Evolutionary conservation across 2,888 invertebrate genomes (phyloP).

Genomic region (Hemithea aestivaria): DNA sequence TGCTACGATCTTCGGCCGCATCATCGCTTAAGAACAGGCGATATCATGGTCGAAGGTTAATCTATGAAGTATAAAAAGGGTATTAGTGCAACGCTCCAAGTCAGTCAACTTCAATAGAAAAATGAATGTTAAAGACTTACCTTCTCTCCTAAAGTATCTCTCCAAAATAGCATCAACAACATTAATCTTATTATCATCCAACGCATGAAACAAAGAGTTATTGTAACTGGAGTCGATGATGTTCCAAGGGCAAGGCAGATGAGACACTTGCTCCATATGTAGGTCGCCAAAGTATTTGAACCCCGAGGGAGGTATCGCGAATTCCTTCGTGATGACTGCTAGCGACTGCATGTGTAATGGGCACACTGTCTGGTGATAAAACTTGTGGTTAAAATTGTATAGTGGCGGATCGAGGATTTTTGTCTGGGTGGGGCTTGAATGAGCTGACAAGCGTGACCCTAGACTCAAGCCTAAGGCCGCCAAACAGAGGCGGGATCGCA

Average conservation of each 20-base stretch:
- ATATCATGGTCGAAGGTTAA: too few relatives aligned
- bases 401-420: too few relatives aligned
- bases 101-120: too few relatives aligned
- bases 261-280: conserved; percentile 63
- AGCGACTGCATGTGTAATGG: conserved; percentile 78
- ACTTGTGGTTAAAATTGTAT: conserved; percentile 9
- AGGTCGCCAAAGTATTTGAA: conserved; percentile 68
- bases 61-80: too few relatives aligned
- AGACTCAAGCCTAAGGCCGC: too few relatives aligned
- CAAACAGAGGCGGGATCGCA: too few relatives aligned
- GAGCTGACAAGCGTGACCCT: too few relatives aligned
- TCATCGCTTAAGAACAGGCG: too few relatives aligned
- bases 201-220: conserved; percentile 67
- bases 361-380: conserved; percentile 62
- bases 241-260: conserved; percentile 69
- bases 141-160: conserved; percentile 79
- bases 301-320: conserved; percentile 52
- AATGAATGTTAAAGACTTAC: too few relatives aligned
- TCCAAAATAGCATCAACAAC: conserved; percentile 74
- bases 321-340: conserved; percentile 64
- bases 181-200: conserved; percentile 56
- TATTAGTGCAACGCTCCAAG: too few relatives aligned
- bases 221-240: conserved; percentile 77
- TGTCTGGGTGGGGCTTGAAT: too few relatives aligned
- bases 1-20: too few relatives aligned